These are phyloP conservation scores for Sminthurinus aureus DNA, from an alignment of 2,888 invertebrate species.

Conservation along the genomic window DNA sequence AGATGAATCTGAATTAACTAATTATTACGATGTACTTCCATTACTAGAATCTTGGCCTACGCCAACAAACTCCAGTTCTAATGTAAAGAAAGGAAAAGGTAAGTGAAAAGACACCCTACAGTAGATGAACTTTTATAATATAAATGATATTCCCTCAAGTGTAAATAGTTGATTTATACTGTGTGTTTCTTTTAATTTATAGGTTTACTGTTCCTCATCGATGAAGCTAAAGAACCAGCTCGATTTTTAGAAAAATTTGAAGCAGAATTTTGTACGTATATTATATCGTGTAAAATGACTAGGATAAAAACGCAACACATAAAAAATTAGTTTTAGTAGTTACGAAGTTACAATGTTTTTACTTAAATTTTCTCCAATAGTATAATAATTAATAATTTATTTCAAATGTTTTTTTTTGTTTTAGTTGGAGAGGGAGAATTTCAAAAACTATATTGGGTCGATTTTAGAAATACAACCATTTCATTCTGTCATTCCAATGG, in stretches of 20 bases:
- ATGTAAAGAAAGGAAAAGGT: constrained; percentile 51
- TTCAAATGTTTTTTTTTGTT: no score
- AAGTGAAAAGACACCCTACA: not conserved
- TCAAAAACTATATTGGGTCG: constrained; percentile 55
- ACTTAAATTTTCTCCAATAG: no score
- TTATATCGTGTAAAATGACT: no score
- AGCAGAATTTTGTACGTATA: constrained; percentile 58
- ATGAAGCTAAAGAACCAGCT: constrained; percentile 58
- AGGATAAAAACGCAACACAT: no score
- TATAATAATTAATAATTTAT: no score
- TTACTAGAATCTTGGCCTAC: constrained; percentile 57
- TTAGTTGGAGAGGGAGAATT: constrained; percentile 57
- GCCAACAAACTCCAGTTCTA: constrained; percentile 26
- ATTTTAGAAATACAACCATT: constrained; percentile 55
- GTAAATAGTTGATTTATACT: no score
- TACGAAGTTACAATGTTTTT: no score
- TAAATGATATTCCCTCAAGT: no score
- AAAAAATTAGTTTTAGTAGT: no score
- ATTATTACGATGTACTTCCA: constrained; percentile 55
- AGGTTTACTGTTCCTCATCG: constrained; percentile 54
- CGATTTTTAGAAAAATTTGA: constrained; percentile 58
- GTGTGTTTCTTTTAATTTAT: not conserved
- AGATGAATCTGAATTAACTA: constrained; percentile 51
- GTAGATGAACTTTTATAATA: no score
- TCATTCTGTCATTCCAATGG: constrained; percentile 58